A percentile compares a stretch with the other conserved stretches of the same genome.
Evolutionary conservation across 2,888 invertebrate genomes (phyloP).

Genomic region (Mesorhabditis belari): DNA sequence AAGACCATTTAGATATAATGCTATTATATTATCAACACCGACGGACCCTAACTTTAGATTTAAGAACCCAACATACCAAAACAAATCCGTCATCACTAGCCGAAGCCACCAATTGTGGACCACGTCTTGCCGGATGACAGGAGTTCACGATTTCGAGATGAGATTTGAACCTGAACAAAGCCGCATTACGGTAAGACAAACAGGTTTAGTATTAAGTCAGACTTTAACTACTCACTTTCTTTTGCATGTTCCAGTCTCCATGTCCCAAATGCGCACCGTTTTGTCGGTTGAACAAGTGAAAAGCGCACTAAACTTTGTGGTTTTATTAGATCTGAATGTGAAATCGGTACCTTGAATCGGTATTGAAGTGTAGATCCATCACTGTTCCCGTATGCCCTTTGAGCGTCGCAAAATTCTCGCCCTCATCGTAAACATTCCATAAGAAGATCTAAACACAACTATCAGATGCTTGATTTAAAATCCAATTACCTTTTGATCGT

Average conservation of each 20-base stretch:
- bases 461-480: slow-evolving; percentile 28
- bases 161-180: slow-evolving; percentile 33
- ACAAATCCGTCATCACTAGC: slow-evolving; percentile 91
- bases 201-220: too few species aligned
- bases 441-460: slow-evolving; percentile 58
- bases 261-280: slow-evolving; percentile 89
- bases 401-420: slow-evolving; percentile 89
- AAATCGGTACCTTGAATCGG: slow-evolving; percentile 25
- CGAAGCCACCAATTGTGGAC: slow-evolving; percentile 81
- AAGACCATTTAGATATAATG: slow-evolving; percentile 4
- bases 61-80: slow-evolving; percentile 60
- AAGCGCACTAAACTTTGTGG: slow-evolving; percentile 61
- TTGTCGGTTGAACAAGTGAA: slow-evolving; percentile 90
- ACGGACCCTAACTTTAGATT: not conserved
- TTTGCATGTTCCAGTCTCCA: slow-evolving; percentile 76
- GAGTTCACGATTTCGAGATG: slow-evolving; percentile 63
- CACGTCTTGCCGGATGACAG: slow-evolving; percentile 67
- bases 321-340: not conserved
- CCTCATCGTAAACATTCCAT: slow-evolving; percentile 96
- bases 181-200: too few species aligned
- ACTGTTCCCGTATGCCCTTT: slow-evolving; percentile 89
- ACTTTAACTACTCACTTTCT: slow-evolving; percentile 60
- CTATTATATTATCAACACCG: not conserved
- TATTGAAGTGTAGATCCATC: slow-evolving; percentile 69
- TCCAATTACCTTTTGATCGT: slow-evolving; percentile 89